Conservation (phyloP, 1,140 invertebrate genomes). For the Cydia splendana region DNA sequence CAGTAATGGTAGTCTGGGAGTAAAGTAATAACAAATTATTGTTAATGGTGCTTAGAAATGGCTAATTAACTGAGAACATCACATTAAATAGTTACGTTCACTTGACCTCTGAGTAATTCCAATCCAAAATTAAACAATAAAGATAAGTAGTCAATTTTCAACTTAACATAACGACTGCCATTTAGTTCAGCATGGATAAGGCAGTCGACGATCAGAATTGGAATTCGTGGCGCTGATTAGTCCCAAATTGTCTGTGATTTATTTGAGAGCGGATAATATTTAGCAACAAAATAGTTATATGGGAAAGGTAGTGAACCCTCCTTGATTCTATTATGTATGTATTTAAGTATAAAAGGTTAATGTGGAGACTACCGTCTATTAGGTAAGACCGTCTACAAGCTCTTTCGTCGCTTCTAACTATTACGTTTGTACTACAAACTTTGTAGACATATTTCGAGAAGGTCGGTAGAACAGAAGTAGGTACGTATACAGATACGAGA, state of each 20-base stretch:
- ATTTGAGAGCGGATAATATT: conserved; percentile 5
- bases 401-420: too few species aligned
- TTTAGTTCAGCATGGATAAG: conserved; percentile 4
- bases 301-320: neutral
- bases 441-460: too few species aligned
- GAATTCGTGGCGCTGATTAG: conserved; percentile 9
- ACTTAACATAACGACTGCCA: conserved; percentile 8
- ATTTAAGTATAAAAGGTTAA: too few species aligned
- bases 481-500: too few species aligned
- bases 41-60: conserved; percentile 3
- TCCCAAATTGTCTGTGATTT: conserved; percentile 4
- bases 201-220: neutral
- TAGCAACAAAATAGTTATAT: neutral
- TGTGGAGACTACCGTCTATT: too few species aligned
- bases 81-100: neutral
- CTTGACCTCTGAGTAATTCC: neutral
- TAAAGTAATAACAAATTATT: neutral
- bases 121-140: conserved; percentile 8
- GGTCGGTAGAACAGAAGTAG: too few species aligned
- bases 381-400: too few species aligned
- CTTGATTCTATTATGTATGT: too few species aligned
- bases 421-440: too few species aligned
- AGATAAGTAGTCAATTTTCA: conserved; percentile 9
- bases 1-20: neutral
- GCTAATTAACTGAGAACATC: conserved; percentile 7